A percentile compares a stretch with the other conserved stretches of the same genome.
phyloP scores from a whole-genome alignment of 2,888 invertebrate genomes.

The Limulus polyphemus region DNA sequence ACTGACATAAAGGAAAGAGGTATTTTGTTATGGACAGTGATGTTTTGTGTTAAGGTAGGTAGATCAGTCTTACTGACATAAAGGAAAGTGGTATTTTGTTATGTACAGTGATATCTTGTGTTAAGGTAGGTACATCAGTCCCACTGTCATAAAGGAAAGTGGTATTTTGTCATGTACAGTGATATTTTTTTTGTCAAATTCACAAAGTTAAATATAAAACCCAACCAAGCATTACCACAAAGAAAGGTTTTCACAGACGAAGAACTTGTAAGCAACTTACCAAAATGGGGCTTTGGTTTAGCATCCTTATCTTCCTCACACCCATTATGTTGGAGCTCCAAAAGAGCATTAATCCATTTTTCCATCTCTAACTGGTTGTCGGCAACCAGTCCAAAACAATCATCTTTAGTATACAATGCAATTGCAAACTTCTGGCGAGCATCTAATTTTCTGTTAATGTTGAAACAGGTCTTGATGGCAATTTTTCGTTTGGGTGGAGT shows the following conservation, averaged over 20 bases:
- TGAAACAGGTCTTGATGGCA: conserved; percentile 71
- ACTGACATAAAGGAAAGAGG: no score
- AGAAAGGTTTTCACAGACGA: background rate
- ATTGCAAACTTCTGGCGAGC: conserved; percentile 76
- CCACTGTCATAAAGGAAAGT: no score
- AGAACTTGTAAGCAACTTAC: conserved; percentile 4
- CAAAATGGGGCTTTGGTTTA: conserved; percentile 19
- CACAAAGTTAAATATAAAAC: no score
- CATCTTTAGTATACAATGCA: conserved; percentile 76
- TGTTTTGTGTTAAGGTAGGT: no score
- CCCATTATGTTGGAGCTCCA: conserved; percentile 57
- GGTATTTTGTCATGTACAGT: no score
- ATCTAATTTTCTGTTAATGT: conserved; percentile 71
- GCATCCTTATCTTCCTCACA: conserved; percentile 13
- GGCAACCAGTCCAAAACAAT: conserved; percentile 73
- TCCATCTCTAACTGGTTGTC: conserved; percentile 69
- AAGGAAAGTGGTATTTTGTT: no score
- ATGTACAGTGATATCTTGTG: no score
- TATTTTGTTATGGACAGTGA: no score
- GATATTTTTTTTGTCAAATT: no score
- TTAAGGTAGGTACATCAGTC: no score
- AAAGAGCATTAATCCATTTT: conserved; percentile 64
- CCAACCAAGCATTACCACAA: background rate
- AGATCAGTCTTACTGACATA: no score
- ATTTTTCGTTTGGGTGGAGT: conserved; percentile 62